A percentile compares a stretch with the other conserved stretches of the same genome.
These are phyloP conservation scores for Scolanthus callimorphus DNA, from an alignment of 92 coral and sea anemone species.

Conservation along the genomic window DNA sequence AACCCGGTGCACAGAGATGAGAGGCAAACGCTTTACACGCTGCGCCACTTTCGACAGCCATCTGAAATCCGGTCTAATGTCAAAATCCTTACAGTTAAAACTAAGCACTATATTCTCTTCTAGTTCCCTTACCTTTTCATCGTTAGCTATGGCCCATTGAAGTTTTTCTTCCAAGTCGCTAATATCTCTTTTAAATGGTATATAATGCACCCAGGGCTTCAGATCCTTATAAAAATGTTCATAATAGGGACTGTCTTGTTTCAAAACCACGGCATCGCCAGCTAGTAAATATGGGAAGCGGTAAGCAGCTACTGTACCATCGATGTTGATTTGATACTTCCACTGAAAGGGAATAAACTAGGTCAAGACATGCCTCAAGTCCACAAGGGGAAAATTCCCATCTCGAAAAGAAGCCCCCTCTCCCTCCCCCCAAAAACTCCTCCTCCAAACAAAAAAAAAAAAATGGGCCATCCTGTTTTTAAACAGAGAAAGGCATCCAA, in stretches of 20 bases:
- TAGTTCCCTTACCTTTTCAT: conserved; percentile 61
- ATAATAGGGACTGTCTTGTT: conserved; percentile 87
- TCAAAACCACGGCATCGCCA: conserved; percentile 87
- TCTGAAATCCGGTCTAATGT: no score
- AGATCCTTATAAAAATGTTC: conserved; percentile 94
- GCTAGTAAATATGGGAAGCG: conserved; percentile 87
- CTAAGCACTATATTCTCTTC: no score
- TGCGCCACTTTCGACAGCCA: no score
- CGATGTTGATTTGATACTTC: conserved; percentile 91
- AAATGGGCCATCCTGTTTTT: no score
- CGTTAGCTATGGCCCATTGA: conserved; percentile 87
- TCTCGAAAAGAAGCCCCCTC: no score
- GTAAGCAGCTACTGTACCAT: conserved; percentile 98
- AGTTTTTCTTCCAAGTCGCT: conserved; percentile 74
- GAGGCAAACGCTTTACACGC: no score
- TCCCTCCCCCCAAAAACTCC: no score
- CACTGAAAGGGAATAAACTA: conserved; percentile 38
- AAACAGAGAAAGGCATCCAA: no score
- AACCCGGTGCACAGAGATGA: no score
- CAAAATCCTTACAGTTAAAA: no score
- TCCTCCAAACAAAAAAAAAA: no score
- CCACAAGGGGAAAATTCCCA: no score
- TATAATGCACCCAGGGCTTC: conserved; percentile 89
- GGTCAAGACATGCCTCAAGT: background rate
- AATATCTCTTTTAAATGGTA: conserved; percentile 92